Evolutionary conservation across 1,140 invertebrate species (phyloP).

Genomic region (Diprion similis): DNA sequence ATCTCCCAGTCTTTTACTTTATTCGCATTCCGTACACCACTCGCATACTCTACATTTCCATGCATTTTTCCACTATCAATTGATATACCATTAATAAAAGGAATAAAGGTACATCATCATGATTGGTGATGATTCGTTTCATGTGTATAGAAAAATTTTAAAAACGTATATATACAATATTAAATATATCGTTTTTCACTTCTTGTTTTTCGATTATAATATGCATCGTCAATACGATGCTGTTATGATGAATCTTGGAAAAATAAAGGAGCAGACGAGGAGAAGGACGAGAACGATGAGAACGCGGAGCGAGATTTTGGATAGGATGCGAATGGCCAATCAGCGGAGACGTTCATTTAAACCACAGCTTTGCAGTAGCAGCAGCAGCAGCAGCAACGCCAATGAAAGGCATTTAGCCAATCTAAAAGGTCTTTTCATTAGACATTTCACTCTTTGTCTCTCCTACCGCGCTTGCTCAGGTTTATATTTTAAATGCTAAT

Average conservation of each 20-base stretch:
- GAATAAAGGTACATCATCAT: no score
- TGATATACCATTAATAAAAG: no score
- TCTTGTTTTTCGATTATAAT: no score
- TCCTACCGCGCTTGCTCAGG: slow-evolving; percentile 31
- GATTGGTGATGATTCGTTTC: no score
- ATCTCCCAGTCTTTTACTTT: background rate
- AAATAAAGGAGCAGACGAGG: slow-evolving; percentile 17
- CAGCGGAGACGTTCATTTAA: slow-evolving; percentile 57
- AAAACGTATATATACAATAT: no score
- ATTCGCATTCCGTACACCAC: no score
- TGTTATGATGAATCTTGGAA: background rate
- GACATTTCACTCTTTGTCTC: slow-evolving; percentile 46
- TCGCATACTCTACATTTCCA: no score
- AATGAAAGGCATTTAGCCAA: slow-evolving; percentile 60
- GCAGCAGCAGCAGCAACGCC: slow-evolving; percentile 35
- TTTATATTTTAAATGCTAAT: slow-evolving; percentile 63
- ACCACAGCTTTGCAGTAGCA: slow-evolving; percentile 36
- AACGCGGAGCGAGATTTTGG: background rate
- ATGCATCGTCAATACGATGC: no score
- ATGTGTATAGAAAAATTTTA: no score
- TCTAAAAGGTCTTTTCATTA: slow-evolving; percentile 59
- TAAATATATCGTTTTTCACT: no score
- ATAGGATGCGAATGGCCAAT: slow-evolving; percentile 43
- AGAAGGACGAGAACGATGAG: background rate
- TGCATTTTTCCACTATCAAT: no score